These are phyloP conservation scores for Drosophila acutilabella DNA, from an alignment of 2,888 invertebrate genomes.

Conservation along the genomic window DNA sequence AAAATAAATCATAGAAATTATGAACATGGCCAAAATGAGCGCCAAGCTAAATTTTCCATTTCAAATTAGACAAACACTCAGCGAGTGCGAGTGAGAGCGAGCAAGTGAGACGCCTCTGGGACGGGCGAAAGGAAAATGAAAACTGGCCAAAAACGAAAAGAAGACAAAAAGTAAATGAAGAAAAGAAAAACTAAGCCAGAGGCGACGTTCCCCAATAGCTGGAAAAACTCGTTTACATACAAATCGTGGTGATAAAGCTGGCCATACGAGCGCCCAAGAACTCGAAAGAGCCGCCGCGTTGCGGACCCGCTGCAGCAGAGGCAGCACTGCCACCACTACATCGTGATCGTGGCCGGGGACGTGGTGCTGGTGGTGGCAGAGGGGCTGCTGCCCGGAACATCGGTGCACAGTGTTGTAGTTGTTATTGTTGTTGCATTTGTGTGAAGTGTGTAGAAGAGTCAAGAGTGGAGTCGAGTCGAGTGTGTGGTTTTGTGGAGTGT, in stretches of 20 bases:
- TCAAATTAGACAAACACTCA: conserved; percentile 35
- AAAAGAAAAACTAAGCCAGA: conserved; percentile 52
- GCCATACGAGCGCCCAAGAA: conserved; percentile 84
- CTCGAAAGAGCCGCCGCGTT: conserved; percentile 82
- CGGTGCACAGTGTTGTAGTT: conserved; percentile 29
- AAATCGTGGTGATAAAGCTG: conserved; percentile 84
- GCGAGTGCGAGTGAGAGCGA: too few species aligned
- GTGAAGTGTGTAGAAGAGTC: conserved; percentile 17
- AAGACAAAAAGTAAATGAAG: conserved; percentile 52
- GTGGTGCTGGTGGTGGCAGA: conserved; percentile 43
- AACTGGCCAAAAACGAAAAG: conserved; percentile 64
- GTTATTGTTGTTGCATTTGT: conserved; percentile 19
- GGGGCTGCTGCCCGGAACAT: conserved; percentile 54
- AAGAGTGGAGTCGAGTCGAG: conserved; percentile 18
- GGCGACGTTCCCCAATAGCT: conserved; percentile 45
- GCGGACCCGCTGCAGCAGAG: conserved; percentile 50
- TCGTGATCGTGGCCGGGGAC: conserved; percentile 61
- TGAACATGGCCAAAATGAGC: conserved; percentile 46
- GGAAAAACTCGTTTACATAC: conserved; percentile 84
- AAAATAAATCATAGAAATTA: conserved; percentile 78
- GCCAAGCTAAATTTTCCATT: conserved; percentile 68
- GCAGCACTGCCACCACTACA: conserved; percentile 32
- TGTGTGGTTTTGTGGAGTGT: conserved; percentile 20
- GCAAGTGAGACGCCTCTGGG: conserved; percentile 39
- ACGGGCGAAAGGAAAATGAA: conserved; percentile 73